phyloP scores from a whole-genome alignment of 1,140 invertebrate species.

The Microplitis demolitor region DNA sequence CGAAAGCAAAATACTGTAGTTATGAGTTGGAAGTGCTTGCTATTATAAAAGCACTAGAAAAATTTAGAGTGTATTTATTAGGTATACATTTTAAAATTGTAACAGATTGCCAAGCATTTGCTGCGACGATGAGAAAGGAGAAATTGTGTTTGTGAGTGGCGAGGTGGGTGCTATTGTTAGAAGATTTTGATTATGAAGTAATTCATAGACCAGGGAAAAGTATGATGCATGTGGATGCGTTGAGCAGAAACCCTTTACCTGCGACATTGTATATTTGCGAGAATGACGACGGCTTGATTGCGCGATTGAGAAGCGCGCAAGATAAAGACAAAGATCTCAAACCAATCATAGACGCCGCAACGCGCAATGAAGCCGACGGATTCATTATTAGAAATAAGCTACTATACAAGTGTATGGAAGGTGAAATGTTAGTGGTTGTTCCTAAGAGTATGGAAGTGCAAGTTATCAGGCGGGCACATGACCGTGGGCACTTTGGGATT shows the following conservation, averaged over 20 bases:
- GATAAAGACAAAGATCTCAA: not conserved
- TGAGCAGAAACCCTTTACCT: constrained; percentile 40
- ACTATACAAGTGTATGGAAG: constrained; percentile 35
- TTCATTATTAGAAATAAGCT: constrained; percentile 18
- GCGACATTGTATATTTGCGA: not conserved
- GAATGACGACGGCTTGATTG: not conserved
- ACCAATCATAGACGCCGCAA: not conserved
- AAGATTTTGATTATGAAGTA: constrained; percentile 40
- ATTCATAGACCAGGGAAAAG: constrained; percentile 32
- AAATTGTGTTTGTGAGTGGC: constrained; percentile 39
- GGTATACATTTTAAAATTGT: constrained; percentile 57
- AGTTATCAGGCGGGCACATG: constrained; percentile 1
- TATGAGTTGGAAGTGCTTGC: constrained; percentile 33
- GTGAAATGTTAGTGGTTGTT: constrained; percentile 21
- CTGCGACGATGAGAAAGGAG: constrained; percentile 41
- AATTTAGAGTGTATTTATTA: constrained; percentile 60
- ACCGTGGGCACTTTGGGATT: constrained; percentile 17
- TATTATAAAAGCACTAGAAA: constrained; percentile 29
- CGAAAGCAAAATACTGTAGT: constrained; percentile 26
- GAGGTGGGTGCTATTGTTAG: constrained; percentile 37
- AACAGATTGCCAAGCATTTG: constrained; percentile 49
- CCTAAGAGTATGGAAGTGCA: constrained; percentile 4
- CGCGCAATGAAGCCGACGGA: constrained; percentile 2
- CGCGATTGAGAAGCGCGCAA: constrained; percentile 1
- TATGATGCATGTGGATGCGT: constrained; percentile 43